Evolutionary conservation across 1,140 invertebrate species (phyloP).

Genomic region (Drosophila rhopaloa): DNA sequence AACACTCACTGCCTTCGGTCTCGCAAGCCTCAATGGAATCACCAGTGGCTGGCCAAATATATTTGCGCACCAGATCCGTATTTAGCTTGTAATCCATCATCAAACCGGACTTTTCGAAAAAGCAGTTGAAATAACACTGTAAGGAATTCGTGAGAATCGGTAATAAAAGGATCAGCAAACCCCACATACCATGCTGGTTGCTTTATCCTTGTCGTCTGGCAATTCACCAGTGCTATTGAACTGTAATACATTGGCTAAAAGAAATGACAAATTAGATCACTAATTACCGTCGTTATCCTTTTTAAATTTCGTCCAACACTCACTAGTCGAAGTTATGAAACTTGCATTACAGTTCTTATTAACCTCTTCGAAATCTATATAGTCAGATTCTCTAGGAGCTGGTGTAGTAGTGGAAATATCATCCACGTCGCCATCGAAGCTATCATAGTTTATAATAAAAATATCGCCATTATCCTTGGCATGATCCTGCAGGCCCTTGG

Average conservation of each 20-base stretch:
- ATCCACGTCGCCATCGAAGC: constrained; percentile 69
- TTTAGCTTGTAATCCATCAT: constrained; percentile 75
- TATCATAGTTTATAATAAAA: constrained; percentile 70
- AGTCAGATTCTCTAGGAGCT: constrained; percentile 35
- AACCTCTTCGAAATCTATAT: constrained; percentile 65
- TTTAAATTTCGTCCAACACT: constrained; percentile 13
- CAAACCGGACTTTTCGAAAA: constrained; percentile 73
- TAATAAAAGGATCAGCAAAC: too few species aligned
- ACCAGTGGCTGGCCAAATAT: constrained; percentile 76
- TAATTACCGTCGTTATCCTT: neutral
- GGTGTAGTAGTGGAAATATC: constrained; percentile 64
- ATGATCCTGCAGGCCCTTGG: constrained; percentile 39
- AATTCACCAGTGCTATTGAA: constrained; percentile 71
- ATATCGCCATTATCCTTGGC: constrained; percentile 70
- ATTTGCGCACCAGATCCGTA: constrained; percentile 55
- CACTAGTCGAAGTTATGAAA: constrained; percentile 72
- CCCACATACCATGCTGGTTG: constrained; percentile 71
- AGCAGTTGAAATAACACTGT: constrained; percentile 78
- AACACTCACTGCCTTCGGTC: constrained; percentile 61
- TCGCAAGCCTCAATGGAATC: constrained; percentile 75
- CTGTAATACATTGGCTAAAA: constrained; percentile 61
- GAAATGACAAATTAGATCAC: neutral
- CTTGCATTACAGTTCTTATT: constrained; percentile 64
- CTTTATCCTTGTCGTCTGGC: constrained; percentile 63
- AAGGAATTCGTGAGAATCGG: neutral